Evolutionary conservation across 2,797 vertebrate genomes (phyloP), one percentile per base, ranked within the genome.

Genomic region (Paratrypauchen microcephalus): DNA sequence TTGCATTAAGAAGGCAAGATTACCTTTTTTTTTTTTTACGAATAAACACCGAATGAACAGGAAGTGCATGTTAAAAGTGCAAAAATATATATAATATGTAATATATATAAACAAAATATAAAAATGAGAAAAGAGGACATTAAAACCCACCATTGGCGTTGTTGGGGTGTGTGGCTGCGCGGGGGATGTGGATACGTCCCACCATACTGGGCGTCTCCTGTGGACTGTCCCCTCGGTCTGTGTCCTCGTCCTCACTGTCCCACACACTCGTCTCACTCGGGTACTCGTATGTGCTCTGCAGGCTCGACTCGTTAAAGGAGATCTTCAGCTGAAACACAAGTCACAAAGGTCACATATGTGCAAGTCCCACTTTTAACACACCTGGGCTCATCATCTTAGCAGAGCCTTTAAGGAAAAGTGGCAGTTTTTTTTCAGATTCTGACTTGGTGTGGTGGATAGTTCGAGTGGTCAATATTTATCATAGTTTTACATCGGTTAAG

Each of bases 221-320:
- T 0, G 73, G 0, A 80, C 77, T 5, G 66, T 18, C 79, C 77
- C 79, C 71, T 92, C 36, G 24, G 7, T 92, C 88, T 16, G 41
- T 16, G 3, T 92, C 94, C 0, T 93, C 93, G 1, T 94, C 95
- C 3, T 93, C 94, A 13, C 94, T 95, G 83, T 95, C 95, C 83
- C 87, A 95, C 73, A 89, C 78, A 0, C 94, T 96, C 91, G 82
- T 95, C 89, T 99, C 97, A 0, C 97, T 96, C 0, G 97, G 97
- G 74, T 99, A 99, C 85, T 99, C 97, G 3, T 95, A 98, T 2
- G 96, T 99, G 3, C 96, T 98, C 56, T 96, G 94, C 77, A 99
- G 90, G 70, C 93, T 96, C 1, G 93, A 91, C 91, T 99, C 97
- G 0, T 97, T 98, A 91, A 99, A 99, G 19, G 97, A 98, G 89